Conservation (phyloP, 2,888 invertebrate species). For the Aricia artaxerxes region DNA sequence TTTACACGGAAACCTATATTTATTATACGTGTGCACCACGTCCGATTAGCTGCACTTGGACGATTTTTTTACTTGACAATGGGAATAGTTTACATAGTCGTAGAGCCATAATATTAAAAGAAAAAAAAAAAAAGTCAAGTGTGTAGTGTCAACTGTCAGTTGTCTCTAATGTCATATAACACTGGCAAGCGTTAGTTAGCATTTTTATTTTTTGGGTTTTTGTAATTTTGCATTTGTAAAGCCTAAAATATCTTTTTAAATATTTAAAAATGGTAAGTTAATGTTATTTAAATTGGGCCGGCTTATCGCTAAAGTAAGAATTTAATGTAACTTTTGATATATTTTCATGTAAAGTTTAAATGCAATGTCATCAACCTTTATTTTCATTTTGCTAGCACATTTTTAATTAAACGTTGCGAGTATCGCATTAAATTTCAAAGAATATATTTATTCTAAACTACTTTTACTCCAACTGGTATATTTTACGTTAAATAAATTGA, state of each 20-base stretch:
- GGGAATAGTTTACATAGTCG: background rate
- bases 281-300: background rate
- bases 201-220: background rate
- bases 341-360: background rate
- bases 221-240: background rate
- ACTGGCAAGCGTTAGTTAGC: background rate
- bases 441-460: background rate
- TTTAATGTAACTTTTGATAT: background rate
- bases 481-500: background rate
- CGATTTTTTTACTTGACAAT: too few species aligned
- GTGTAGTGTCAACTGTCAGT: background rate
- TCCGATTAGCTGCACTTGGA: too few species aligned
- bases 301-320: background rate
- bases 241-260: background rate
- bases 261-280: background rate
- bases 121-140: background rate
- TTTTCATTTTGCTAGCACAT: background rate
- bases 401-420: background rate
- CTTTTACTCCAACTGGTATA: background rate
- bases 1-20: too few species aligned
- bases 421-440: background rate
- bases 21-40: too few species aligned
- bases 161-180: background rate
- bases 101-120: background rate
- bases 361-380: conserved; percentile 17